Percentiles rank a stretch among this genome's conserved stretches.
Conservation (phyloP, 30 jellyfish, hydroid and myxozoan genomes). For the Chrysaora quinquecirrha region DNA sequence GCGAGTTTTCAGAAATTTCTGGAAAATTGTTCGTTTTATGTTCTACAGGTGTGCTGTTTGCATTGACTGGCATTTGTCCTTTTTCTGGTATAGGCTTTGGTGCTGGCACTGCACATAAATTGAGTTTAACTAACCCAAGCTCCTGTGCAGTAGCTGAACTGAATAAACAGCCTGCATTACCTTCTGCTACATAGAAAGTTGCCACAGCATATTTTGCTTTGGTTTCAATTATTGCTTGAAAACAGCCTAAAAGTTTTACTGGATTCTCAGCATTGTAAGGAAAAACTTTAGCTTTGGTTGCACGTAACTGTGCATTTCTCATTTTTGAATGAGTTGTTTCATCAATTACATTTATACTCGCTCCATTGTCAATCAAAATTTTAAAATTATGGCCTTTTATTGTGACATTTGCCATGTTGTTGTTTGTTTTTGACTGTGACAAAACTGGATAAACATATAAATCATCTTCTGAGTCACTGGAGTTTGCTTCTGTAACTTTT, state of each 20-base stretch:
- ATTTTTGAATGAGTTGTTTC: neutral
- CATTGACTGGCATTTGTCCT: too few relatives aligned
- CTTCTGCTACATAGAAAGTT: conserved; percentile 8
- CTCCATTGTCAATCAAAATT: conserved; percentile 5
- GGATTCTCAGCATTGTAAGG: conserved; percentile 4
- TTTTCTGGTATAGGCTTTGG: neutral
- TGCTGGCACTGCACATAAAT: neutral
- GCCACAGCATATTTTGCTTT: conserved; percentile 2
- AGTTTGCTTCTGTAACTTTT: neutral
- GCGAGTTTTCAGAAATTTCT: too few relatives aligned
- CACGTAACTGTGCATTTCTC: neutral
- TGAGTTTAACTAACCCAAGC: neutral
- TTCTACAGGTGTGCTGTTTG: too few relatives aligned
- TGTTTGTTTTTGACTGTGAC: neutral
- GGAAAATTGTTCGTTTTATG: too few relatives aligned
- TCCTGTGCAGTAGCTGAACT: conserved; percentile 7
- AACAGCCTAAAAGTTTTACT: neutral
- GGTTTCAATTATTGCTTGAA: conserved; percentile 1
- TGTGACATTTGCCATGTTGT: neutral
- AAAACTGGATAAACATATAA: neutral
- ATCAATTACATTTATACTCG: conserved; percentile 4
- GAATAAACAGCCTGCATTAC: neutral
- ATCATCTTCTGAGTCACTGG: conserved; percentile 5
- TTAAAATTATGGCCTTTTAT: neutral
- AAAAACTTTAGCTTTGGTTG: neutral